Evolutionary conservation across 2,888 invertebrate species (phyloP), one percentile per base, ranked within the genome.

Genomic region (Drosophila falleni): DNA sequence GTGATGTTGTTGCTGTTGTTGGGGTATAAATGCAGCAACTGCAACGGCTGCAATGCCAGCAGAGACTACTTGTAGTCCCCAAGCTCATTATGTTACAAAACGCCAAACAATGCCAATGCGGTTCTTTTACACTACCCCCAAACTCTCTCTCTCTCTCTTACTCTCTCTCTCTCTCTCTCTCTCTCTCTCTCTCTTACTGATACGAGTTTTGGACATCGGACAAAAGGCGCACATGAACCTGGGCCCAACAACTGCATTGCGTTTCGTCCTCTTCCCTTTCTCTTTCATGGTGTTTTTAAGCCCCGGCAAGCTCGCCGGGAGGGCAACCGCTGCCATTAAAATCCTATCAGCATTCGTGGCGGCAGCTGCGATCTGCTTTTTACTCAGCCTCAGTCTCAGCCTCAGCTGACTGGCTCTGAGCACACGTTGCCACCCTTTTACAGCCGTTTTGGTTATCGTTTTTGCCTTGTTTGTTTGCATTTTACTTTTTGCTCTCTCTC

Each of bases 11-110:
- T 50, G 71, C n/a, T 62, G 62, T 13, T 58, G 54, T 58, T 55
- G 73, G 59, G 16, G 50, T 63, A 54, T 46, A 65, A 49, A 56
- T 70, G 79, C 74, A 64, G 63, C 68, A 72, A 46, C 74, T 56
- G 62, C 74, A 23, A 59, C 62, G 64, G 71, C 74, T 60, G 71
- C 71, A n/a, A n/a, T n/a, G 71, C 75, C 83, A 77, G 79, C 78
- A 64, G 80, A 74, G 82, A 80, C 82, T 88, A 78, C 89, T 89
- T 84, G 84, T 83, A 87, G 82, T 89, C 90, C 89, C 90, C 82
- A 80, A 90, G 90, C 89, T 89, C 90, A 89, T 89, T 89, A 90
- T 85, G 87, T 83, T 83, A 83, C 87, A 89, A 90, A 89, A 83
- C 80, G 81, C 89, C 87, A 89, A 89, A 89, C 90, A 89, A 89